These are phyloP conservation scores for Cyrtonyx montezumae DNA, from an alignment of 2,113 vertebrate species.

Conservation along the genomic window DNA sequence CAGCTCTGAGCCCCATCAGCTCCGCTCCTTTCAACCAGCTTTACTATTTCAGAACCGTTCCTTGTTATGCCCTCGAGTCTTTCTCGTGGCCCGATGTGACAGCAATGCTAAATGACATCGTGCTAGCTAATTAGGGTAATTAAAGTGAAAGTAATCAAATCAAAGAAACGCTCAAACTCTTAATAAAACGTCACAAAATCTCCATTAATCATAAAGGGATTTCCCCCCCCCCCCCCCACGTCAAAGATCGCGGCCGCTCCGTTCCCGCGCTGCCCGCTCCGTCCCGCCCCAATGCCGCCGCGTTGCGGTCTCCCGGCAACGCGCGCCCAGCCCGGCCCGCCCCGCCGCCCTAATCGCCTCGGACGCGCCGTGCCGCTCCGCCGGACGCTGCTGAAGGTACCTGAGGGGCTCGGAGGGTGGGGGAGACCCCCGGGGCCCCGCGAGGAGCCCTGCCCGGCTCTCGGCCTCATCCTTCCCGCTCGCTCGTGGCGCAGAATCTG, in stretches of 20 bases:
- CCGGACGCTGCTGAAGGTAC: not conserved
- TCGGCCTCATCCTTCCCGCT: not conserved
- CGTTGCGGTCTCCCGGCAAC: no score
- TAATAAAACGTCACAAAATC: conserved; percentile 28
- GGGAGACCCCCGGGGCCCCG: not conserved
- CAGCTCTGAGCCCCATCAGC: not conserved
- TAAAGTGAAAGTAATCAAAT: conserved; percentile 70
- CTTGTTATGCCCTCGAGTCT: conserved; percentile 25
- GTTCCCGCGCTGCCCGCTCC: no score
- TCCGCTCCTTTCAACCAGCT: conserved; percentile 29
- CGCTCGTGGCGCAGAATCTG: no score
- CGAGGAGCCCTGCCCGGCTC: not conserved
- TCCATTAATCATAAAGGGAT: not conserved
- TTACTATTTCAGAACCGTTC: conserved; percentile 34
- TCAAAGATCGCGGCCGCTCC: not conserved
- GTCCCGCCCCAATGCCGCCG: no score
- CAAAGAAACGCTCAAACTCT: conserved; percentile 28
- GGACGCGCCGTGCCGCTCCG: no score
- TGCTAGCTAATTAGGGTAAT: conserved; percentile 68
- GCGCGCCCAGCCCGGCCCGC: no score
- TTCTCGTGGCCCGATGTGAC: conserved; percentile 8
- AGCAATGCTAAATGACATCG: conserved; percentile 52
- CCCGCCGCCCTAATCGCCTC: no score
- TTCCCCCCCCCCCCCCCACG: no score
- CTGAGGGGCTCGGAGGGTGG: no score